Conservation (phyloP, 2,113 vertebrate genomes). For the Grammomys surdaster region DNA sequence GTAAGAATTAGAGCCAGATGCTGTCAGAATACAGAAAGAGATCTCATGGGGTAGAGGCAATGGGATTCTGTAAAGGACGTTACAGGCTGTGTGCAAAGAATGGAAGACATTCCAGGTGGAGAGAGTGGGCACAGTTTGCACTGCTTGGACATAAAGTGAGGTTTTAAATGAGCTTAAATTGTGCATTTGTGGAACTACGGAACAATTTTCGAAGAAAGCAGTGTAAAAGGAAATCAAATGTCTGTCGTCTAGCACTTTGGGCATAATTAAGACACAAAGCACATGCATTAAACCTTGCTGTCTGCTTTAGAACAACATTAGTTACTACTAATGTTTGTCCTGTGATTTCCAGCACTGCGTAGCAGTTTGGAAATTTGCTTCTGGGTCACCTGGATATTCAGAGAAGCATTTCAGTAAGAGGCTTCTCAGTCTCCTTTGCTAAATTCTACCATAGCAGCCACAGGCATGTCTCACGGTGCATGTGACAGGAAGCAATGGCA, state of each 20-base stretch:
- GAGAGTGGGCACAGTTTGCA: neutral
- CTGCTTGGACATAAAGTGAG: neutral
- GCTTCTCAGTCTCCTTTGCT: neutral
- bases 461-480: rapidly evolving
- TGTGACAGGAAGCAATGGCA: neutral
- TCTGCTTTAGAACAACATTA: neutral
- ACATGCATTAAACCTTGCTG: neutral
- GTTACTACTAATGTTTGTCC: neutral
- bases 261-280: neutral
- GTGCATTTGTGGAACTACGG: neutral
- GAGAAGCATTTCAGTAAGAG: neutral
- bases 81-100: too few relatives aligned
- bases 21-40: neutral
- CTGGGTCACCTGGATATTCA: neutral
- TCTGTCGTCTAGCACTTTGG: neutral
- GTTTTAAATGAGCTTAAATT: neutral
- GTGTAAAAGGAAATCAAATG: neutral
- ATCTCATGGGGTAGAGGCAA: neutral
- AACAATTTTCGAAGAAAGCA: neutral
- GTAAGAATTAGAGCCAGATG: neutral
- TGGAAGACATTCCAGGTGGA: neutral
- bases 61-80: neutral
- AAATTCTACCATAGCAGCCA: neutral
- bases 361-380: neutral
- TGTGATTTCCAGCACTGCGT: neutral